These are phyloP conservation scores for Chrysina gloriosa DNA, from an alignment of 2,888 invertebrate genomes.

Conservation along the genomic window DNA sequence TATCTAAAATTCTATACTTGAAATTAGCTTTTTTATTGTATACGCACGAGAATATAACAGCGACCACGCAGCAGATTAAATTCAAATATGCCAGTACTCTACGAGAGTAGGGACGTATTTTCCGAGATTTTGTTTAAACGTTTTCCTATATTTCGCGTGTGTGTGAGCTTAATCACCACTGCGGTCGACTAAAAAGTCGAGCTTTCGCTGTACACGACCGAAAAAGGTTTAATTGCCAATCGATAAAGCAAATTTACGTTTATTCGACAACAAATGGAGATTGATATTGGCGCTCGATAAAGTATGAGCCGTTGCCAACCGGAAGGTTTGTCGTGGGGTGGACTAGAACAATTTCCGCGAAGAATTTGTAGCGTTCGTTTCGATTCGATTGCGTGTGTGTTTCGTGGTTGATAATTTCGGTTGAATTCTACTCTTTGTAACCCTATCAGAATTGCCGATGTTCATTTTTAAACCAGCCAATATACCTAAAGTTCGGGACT, in stretches of 20 bases:
- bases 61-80: neutral
- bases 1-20: neutral
- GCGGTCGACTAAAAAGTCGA: neutral
- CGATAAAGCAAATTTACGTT: constrained; percentile 34
- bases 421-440: too few species aligned
- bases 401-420: too few species aligned
- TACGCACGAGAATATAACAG: neutral
- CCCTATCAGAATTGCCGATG: too few species aligned
- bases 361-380: too few species aligned
- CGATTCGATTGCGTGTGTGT: too few species aligned
- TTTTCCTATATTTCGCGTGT: neutral
- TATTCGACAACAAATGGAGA: neutral
- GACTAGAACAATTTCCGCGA: too few species aligned
- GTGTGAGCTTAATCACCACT: neutral
- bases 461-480: too few species aligned
- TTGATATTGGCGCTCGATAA: too few species aligned
- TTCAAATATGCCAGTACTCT: neutral
- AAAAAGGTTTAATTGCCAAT: constrained; percentile 31
- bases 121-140: neutral
- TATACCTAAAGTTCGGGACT: too few species aligned
- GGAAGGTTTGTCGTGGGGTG: too few species aligned
- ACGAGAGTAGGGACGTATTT: neutral
- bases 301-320: too few species aligned
- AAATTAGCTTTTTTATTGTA: neutral
- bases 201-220: neutral